Conservation (phyloP, 1,140 invertebrate genomes). For the Drosophila asahinai region DNA sequence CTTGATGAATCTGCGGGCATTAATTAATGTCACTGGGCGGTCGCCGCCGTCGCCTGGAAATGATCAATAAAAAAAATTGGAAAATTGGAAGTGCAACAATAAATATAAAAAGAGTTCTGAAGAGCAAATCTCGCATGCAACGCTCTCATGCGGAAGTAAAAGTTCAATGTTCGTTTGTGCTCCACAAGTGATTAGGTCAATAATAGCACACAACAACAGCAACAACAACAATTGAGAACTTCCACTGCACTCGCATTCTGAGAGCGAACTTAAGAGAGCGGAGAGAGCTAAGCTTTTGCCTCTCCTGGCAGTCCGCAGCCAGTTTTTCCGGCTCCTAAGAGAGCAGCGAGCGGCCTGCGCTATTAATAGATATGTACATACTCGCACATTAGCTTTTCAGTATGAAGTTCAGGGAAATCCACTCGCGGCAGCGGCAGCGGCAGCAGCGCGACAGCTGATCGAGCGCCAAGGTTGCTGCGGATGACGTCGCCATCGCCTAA, state of each 20-base stretch:
- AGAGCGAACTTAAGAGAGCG: conserved; percentile 43
- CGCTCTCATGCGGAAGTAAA: conserved; percentile 84
- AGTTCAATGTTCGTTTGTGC: conserved; percentile 85
- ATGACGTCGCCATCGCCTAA: conserved; percentile 61
- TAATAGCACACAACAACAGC: conserved; percentile 74
- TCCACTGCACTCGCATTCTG: conserved; percentile 40
- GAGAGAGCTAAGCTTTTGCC: conserved; percentile 46
- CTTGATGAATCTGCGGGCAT: conserved; percentile 80
- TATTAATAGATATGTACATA: conserved; percentile 65
- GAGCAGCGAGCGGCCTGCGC: conserved; percentile 32
- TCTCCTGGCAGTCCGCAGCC: conserved; percentile 5
- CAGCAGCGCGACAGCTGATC: conserved; percentile 48
- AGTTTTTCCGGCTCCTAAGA: conserved; percentile 53
- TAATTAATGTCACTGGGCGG: conserved; percentile 80
- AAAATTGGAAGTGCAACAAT: background rate
- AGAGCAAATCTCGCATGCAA: conserved; percentile 30
- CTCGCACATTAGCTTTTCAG: conserved; percentile 64
- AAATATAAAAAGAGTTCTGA: conserved; percentile 27
- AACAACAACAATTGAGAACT: conserved; percentile 46
- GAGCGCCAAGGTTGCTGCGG: conserved; percentile 69
- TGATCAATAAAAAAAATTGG: conserved; percentile 65
- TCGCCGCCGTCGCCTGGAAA: conserved; percentile 56
- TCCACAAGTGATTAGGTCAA: conserved; percentile 85
- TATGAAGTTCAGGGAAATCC: conserved; percentile 82
- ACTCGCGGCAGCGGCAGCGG: conserved; percentile 39